These are phyloP conservation scores for Drosophila asahinai DNA, from an alignment of 1,140 invertebrate species.

Conservation along the genomic window DNA sequence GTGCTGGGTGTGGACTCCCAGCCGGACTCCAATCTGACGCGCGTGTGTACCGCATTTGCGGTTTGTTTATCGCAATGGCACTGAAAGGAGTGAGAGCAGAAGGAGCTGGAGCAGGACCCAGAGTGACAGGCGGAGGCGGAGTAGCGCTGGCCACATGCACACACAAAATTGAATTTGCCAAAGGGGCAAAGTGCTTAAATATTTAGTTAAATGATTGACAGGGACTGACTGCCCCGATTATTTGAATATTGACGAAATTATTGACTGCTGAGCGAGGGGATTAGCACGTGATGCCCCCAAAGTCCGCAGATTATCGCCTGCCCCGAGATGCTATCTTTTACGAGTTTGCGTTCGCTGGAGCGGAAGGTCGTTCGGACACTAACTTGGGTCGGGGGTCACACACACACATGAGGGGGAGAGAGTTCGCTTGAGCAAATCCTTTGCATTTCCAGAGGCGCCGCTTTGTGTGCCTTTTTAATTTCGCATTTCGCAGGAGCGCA, in stretches of 20 bases:
- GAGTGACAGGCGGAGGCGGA: background rate
- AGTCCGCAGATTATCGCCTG: slow-evolving; percentile 21
- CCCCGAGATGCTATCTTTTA: slow-evolving; percentile 21
- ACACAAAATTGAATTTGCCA: slow-evolving; percentile 65
- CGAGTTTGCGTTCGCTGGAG: slow-evolving; percentile 19
- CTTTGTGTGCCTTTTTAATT: slow-evolving; percentile 56
- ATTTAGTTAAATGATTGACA: slow-evolving; percentile 74
- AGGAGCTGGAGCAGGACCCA: background rate
- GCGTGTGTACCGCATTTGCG: slow-evolving; percentile 69
- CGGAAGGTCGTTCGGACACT: slow-evolving; percentile 22
- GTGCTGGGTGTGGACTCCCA: background rate
- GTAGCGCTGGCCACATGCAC: slow-evolving; percentile 28
- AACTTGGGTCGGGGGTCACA: slow-evolving; percentile 1
- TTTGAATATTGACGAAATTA: slow-evolving; percentile 61
- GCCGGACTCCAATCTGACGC: slow-evolving; percentile 50
- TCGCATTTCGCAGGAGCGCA: slow-evolving; percentile 36
- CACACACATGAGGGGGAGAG: background rate
- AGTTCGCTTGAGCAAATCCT: slow-evolving; percentile 20
- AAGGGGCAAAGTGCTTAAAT: slow-evolving; percentile 61
- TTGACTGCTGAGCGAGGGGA: slow-evolving; percentile 48
- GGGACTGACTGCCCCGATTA: slow-evolving; percentile 43
- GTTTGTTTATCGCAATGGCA: slow-evolving; percentile 57
- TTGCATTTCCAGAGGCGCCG: slow-evolving; percentile 16
- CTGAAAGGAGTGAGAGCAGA: background rate
- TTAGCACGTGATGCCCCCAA: slow-evolving; percentile 21